Percentiles rank a stretch among this genome's conserved stretches.
These are phyloP conservation scores for Sylvia atricapilla DNA, from an alignment of 2,113 vertebrate genomes.

Conservation along the genomic window DNA sequence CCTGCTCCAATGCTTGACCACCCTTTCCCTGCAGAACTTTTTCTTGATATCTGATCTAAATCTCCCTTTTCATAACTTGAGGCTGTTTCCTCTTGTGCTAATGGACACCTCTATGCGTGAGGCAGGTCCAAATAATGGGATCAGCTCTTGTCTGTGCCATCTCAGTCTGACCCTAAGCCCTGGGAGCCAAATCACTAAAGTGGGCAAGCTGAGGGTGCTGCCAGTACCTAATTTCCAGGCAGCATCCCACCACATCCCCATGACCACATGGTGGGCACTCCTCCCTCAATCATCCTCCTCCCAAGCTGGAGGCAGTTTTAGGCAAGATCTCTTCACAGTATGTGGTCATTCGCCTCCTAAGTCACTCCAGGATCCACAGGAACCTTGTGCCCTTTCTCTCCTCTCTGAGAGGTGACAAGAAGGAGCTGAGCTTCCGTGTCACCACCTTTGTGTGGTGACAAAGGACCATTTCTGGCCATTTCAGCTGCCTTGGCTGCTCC, in stretches of 20 bases:
- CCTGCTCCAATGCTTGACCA: neutral
- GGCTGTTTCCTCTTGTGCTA: neutral
- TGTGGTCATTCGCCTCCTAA: neutral
- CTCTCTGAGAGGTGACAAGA: neutral
- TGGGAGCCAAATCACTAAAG: neutral
- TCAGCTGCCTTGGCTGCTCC: neutral
- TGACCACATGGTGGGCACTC: accelerated
- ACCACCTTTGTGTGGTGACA: neutral
- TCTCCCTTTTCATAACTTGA: neutral
- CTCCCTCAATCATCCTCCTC: neutral
- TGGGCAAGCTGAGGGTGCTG: neutral
- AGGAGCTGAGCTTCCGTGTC: neutral
- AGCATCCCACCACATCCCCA: neutral
- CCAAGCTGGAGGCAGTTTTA: neutral
- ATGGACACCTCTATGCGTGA: neutral
- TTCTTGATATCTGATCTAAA: neutral
- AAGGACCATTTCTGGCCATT: neutral
- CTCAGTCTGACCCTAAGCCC: neutral
- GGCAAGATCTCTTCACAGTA: neutral
- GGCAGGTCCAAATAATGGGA: neutral
- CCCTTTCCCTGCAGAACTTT: neutral
- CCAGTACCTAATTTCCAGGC: neutral
- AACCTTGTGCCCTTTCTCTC: neutral
- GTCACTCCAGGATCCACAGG: neutral
- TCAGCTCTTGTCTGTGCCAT: neutral